phyloP scores from a whole-genome alignment of 2,888 invertebrate genomes.

The Heliconius aoede region DNA sequence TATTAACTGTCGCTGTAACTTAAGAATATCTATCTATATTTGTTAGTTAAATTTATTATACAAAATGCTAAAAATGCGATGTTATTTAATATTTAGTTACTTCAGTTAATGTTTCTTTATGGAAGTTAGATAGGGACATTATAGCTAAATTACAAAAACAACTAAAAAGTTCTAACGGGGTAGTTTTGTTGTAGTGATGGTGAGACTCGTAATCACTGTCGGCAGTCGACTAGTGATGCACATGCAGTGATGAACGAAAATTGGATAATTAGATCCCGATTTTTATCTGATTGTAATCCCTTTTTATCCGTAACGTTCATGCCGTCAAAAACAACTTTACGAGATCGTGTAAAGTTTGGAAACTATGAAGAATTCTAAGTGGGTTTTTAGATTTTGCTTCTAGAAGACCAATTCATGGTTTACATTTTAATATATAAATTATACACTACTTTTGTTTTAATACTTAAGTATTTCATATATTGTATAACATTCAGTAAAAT shows the following conservation, averaged over 20 bases:
- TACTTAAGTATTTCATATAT: too few species aligned
- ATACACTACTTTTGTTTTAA: neutral
- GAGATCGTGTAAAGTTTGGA: neutral
- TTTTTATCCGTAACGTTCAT: slow-evolving; percentile 8
- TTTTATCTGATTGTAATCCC: neutral
- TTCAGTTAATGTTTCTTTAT: neutral
- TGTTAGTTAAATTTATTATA: too few species aligned
- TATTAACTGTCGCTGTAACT: neutral
- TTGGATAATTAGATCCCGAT: slow-evolving; percentile 17
- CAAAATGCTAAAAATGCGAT: too few species aligned
- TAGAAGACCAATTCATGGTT: neutral
- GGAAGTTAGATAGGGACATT: neutral
- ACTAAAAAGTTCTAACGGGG: neutral
- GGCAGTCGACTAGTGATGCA: slow-evolving; percentile 13
- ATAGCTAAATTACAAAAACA: neutral
- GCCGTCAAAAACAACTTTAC: neutral
- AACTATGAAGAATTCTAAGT: neutral
- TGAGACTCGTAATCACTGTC: neutral
- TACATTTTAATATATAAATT: too few species aligned
- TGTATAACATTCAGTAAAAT: too few species aligned
- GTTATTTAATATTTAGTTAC: neutral
- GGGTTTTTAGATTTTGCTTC: neutral
- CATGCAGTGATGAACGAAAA: neutral
- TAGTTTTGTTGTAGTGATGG: neutral
- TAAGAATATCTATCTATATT: neutral